Percentiles rank a stretch among this genome's conserved stretches.
These are phyloP conservation scores for Saguinus oedipus DNA, from an alignment of 2,797 vertebrate species.

Conservation along the genomic window DNA sequence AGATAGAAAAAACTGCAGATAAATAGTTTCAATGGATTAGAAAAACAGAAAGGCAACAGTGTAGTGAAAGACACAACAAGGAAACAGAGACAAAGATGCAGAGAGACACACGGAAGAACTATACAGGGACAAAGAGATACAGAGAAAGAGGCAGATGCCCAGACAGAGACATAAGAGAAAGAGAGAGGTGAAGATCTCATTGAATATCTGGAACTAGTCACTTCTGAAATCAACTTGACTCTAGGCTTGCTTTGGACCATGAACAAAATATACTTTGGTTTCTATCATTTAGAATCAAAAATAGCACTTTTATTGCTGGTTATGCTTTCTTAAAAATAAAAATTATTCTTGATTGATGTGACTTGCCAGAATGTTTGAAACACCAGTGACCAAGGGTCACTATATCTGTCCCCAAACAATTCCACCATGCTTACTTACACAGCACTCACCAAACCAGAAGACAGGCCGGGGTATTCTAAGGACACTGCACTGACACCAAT, in stretches of 20 bases:
- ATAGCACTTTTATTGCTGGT: not conserved
- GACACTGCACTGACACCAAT: rapidly evolving
- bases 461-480: rapidly evolving
- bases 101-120: no score
- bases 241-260: not conserved
- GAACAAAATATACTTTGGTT: not conserved
- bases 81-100: no score
- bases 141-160: no score
- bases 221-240: not conserved
- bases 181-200: no score
- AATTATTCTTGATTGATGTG: rapidly evolving
- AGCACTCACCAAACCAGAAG: not conserved
- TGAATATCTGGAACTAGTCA: no score
- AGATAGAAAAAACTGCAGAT: not conserved
- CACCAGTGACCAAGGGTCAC: rapidly evolving
- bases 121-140: no score
- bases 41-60: no score
- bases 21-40: no score
- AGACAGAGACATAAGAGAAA: no score
- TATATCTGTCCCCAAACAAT: not conserved
- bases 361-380: not conserved
- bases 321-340: not conserved
- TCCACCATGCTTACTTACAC: rapidly evolving
- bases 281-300: not conserved
- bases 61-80: no score